Percentiles rank a stretch among this genome's conserved stretches.
phyloP scores from a whole-genome alignment of 2,113 vertebrate species.

The Oceanites oceanicus region DNA sequence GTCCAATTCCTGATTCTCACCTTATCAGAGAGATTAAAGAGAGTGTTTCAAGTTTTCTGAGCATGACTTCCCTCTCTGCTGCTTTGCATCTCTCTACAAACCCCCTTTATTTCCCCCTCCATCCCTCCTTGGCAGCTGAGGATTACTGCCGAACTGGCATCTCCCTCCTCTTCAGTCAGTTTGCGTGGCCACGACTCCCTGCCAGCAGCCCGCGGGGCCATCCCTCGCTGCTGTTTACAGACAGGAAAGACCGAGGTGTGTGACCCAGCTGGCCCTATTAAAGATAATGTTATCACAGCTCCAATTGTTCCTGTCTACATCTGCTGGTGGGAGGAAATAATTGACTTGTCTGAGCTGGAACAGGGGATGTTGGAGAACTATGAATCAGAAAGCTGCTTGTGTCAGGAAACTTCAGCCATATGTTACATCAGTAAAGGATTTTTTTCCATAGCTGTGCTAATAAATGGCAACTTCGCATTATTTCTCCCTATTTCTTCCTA shows the following conservation, averaged over 20 bases:
- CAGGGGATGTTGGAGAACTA: background rate
- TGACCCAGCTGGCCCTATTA: background rate
- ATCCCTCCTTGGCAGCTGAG: background rate
- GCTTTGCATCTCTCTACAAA: background rate
- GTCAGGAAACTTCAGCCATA: background rate
- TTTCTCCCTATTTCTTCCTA: background rate
- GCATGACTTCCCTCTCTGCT: background rate
- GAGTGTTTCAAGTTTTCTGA: background rate
- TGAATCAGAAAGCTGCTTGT: background rate
- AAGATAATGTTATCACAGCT: slow-evolving; percentile 23
- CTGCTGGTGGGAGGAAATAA: slow-evolving; percentile 37
- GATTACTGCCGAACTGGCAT: background rate
- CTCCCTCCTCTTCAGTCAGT: background rate
- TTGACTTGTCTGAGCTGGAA: background rate
- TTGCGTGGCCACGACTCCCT: rapidly evolving
- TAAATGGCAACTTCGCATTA: background rate
- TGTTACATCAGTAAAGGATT: background rate
- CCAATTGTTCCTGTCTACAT: slow-evolving; percentile 9
- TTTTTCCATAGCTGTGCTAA: background rate
- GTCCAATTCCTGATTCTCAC: background rate
- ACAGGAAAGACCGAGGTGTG: background rate
- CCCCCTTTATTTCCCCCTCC: background rate
- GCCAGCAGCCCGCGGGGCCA: background rate
- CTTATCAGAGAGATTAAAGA: background rate
- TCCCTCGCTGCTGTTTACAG: background rate